Conservation (phyloP, 2,797 vertebrate species). For the Muscicapa comitata region DNA sequence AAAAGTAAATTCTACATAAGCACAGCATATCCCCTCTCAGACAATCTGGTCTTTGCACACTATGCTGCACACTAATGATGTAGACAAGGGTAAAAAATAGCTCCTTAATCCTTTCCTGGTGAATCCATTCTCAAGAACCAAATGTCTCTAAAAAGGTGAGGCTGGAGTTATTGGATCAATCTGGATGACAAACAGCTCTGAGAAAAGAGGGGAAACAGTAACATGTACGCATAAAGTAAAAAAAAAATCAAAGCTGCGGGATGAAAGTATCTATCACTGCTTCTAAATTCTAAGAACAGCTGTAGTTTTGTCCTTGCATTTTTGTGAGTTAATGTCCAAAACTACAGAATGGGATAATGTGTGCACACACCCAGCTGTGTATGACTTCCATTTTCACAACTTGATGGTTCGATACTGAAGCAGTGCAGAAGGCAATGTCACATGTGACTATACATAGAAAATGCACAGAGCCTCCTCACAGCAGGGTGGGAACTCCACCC, state of each 20-base stretch:
- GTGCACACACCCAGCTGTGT: not conserved
- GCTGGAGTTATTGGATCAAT: not conserved
- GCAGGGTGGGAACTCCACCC: not conserved
- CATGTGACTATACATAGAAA: not conserved
- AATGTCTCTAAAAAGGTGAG: not conserved
- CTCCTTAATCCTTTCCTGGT: not conserved
- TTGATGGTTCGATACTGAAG: fast-evolving
- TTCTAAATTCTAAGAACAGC: not conserved
- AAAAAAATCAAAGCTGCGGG: not conserved
- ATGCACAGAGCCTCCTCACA: not conserved
- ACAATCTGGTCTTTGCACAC: not conserved
- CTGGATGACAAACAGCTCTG: not conserved
- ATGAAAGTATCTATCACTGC: not conserved
- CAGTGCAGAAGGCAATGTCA: not conserved
- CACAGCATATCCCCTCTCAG: not conserved
- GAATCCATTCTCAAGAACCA: not conserved
- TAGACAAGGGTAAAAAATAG: not conserved
- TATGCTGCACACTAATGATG: not conserved
- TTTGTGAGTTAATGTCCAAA: not conserved
- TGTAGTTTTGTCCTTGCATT: not conserved
- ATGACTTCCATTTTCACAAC: not conserved
- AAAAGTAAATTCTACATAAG: not conserved
- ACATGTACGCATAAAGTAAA: not conserved
- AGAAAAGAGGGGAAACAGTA: not conserved
- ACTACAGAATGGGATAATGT: not conserved